Evolutionary conservation across 2,113 vertebrate species (phyloP).

Genomic region (Lipophrys pholis): DNA sequence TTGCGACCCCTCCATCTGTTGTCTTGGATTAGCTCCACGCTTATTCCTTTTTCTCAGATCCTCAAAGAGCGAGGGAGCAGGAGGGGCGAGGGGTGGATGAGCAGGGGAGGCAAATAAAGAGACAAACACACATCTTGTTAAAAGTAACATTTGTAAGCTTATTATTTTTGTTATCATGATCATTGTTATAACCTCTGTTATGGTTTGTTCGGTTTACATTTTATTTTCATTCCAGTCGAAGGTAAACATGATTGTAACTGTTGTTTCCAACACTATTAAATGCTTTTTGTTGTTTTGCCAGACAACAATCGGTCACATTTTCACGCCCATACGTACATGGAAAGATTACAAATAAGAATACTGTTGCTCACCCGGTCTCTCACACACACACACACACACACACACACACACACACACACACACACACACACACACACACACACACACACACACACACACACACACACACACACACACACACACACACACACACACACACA

Average conservation of each 20-base stretch:
- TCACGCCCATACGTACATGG: conserved; percentile 32
- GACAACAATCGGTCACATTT: conserved; percentile 68
- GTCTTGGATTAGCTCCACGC: conserved; percentile 53
- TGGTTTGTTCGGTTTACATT: conserved; percentile 83
- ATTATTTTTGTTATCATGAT: conserved; percentile 82
- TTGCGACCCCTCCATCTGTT: conserved; percentile 45
- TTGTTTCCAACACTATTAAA: conserved; percentile 87
- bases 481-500: background rate
- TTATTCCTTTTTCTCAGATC: conserved; percentile 24
- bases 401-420: conserved; percentile 1
- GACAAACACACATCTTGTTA: conserved; percentile 69
- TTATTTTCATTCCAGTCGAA: conserved; percentile 87
- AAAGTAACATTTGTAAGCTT: conserved; percentile 84
- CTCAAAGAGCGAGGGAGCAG: conserved; percentile 37
- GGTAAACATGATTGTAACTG: conserved; percentile 87
- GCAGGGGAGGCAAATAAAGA: conserved; percentile 60
- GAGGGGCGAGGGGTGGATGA: conserved; percentile 1
- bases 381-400: background rate
- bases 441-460: background rate
- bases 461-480: background rate
- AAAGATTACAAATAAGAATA: conserved; percentile 52
- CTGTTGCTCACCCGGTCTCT: background rate
- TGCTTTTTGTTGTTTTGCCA: conserved; percentile 82
- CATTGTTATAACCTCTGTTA: conserved; percentile 84
- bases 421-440: background rate